These are phyloP conservation scores for Chydorus sphaericus DNA, from an alignment of 2,888 invertebrate species.

Conservation along the genomic window DNA sequence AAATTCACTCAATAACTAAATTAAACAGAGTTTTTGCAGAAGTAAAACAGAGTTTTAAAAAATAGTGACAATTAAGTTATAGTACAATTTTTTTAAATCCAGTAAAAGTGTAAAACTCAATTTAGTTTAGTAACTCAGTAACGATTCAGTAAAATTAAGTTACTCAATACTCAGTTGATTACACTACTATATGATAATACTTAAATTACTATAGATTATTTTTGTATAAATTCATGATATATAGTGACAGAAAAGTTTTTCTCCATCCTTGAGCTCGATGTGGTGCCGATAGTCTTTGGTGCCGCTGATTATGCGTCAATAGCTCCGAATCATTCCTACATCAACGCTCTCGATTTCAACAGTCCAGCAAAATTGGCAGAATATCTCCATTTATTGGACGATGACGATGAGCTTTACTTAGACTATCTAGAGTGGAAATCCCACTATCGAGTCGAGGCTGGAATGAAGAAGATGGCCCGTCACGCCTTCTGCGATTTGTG, in stretches of 20 bases:
- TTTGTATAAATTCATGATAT: too few species aligned
- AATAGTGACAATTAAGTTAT: too few species aligned
- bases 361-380: constrained; percentile 7
- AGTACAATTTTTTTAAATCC: too few species aligned
- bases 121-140: too few species aligned
- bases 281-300: constrained; percentile 10
- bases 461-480: not conserved
- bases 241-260: constrained; percentile 12
- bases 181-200: too few species aligned
- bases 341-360: constrained; percentile 10
- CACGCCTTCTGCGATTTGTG: constrained; percentile 10
- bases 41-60: too few species aligned
- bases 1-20: too few species aligned
- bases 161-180: too few species aligned
- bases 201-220: too few species aligned
- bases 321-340: constrained; percentile 11
- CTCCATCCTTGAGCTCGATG: constrained; percentile 6
- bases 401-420: not conserved
- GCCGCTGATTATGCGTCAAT: constrained; percentile 11
- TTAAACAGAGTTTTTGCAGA: too few species aligned
- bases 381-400: not conserved
- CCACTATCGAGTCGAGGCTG: not conserved
- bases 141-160: too few species aligned
- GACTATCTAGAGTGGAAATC: constrained; percentile 13
- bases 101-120: too few species aligned